Base-by-base conservation (phyloP, 2,888 invertebrate species). In the Nebria brevicollis region DNA sequence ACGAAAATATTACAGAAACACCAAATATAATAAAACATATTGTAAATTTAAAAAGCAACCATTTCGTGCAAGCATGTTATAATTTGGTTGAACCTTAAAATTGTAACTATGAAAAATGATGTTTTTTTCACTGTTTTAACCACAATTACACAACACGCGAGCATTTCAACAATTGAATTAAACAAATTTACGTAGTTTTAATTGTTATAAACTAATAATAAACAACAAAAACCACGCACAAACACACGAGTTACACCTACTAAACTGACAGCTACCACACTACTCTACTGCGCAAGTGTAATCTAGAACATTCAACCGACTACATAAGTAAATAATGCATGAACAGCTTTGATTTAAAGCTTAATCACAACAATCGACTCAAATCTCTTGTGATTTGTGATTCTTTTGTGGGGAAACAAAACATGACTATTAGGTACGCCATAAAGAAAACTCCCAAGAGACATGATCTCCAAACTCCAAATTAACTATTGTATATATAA, bases 401-500 rank as follows among this genome's bases (percentile, higher is more conserved):
- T 34, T 70, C 25, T 34, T 25, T 11, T 34, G 70, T 70, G 26
- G 70, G 70, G 70, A 70, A 70, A 15, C 26, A 15, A 54, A 13
- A 25, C 70, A 34, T 10, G 66, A 10, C n/a, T 11, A 34, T 70
- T 25, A 25, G 70, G 70, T 20, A 15, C 15, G 26, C 25, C 70
- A 34, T 20, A 70, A 70, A 70, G 34, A 70, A 15, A 11, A 13
- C 34, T 70, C 70, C 70, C 70, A 15, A 26, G 70, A 34, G 70
- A 20, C 26, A 8, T 34, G 11, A 34, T 7, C 34, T 5, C 70
- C 68, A 26, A 15, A 13, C 70, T 6, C 26, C 25, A 1, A 34
- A 34, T 34, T 34, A 34, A 34, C 5, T 34, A 34, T 66, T 66
- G 66, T n/a, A 13, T 25, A 66, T 20, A 20, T 20, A 66, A 66